Evolutionary conservation across 2,113 vertebrate species (phyloP).

Genomic region (Archilochus colubris): DNA sequence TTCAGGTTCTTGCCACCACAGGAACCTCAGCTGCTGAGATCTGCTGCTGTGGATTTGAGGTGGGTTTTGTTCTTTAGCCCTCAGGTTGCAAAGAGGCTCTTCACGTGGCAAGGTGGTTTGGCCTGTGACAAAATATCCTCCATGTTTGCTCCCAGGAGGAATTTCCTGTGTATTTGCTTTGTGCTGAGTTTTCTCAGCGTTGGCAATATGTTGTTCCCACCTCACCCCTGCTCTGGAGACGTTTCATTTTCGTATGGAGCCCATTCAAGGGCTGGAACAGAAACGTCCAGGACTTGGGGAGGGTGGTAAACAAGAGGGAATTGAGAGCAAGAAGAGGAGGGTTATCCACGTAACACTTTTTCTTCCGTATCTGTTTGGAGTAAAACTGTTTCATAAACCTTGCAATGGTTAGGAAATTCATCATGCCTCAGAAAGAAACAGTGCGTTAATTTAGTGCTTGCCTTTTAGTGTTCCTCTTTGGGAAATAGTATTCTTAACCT

Average conservation of each 20-base stretch:
- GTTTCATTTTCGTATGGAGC: neutral
- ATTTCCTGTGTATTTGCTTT: neutral
- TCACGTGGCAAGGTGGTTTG: neutral
- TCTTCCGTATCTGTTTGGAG: neutral
- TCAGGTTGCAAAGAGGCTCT: neutral
- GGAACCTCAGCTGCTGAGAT: neutral
- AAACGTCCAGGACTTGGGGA: neutral
- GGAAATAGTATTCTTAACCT: slow-evolving; percentile 3
- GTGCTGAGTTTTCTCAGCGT: neutral
- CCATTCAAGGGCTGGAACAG: neutral
- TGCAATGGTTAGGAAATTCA: slow-evolving; percentile 25
- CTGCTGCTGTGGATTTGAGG: neutral
- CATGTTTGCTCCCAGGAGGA: neutral
- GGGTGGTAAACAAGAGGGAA: neutral
- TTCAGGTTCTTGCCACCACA: neutral
- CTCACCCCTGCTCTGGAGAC: neutral
- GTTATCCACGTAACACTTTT: neutral
- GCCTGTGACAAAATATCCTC: neutral
- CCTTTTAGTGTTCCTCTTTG: slow-evolving; percentile 37
- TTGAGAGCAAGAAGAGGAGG: neutral
- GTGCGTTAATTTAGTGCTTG: slow-evolving; percentile 43
- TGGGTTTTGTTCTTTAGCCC: neutral
- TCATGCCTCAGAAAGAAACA: neutral
- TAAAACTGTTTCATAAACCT: slow-evolving; percentile 52
- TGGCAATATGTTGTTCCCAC: neutral